Conservation (phyloP, 2,113 vertebrate species). For the Microcebus murinus region DNA sequence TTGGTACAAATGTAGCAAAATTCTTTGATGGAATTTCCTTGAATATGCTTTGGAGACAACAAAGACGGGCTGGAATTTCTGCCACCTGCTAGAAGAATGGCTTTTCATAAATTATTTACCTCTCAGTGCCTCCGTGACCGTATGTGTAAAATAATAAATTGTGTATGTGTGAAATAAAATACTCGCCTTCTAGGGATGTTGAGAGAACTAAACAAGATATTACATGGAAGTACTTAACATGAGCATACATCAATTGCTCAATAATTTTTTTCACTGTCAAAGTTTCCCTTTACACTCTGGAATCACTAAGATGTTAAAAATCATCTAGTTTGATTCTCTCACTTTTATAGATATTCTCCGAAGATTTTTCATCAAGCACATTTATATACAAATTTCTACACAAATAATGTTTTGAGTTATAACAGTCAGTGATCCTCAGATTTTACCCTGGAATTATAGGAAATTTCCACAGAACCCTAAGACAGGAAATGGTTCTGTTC, state of each 20-base stretch:
- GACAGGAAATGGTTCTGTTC: background rate
- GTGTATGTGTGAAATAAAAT: background rate
- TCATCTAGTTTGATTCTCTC: background rate
- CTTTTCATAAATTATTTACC: background rate
- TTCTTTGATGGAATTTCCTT: background rate
- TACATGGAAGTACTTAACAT: background rate
- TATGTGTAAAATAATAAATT: background rate
- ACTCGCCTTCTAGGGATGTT: fast-evolving
- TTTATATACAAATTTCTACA: background rate
- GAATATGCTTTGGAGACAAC: background rate
- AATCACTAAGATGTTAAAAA: background rate
- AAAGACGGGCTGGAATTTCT: background rate
- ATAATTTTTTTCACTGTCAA: background rate
- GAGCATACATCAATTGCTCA: background rate
- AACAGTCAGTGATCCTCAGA: background rate
- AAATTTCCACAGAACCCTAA: background rate
- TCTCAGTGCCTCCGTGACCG: background rate
- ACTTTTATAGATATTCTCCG: background rate
- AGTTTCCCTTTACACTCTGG: background rate
- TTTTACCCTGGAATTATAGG: background rate
- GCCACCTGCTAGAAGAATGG: background rate
- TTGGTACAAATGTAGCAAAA: background rate
- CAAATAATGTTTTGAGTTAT: background rate
- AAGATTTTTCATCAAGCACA: background rate
- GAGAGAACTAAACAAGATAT: background rate